Percentiles rank a stretch among this genome's conserved stretches.
These are phyloP conservation scores for Trimorus sp. DNA, from an alignment of 2,888 invertebrate species.

Conservation along the genomic window DNA sequence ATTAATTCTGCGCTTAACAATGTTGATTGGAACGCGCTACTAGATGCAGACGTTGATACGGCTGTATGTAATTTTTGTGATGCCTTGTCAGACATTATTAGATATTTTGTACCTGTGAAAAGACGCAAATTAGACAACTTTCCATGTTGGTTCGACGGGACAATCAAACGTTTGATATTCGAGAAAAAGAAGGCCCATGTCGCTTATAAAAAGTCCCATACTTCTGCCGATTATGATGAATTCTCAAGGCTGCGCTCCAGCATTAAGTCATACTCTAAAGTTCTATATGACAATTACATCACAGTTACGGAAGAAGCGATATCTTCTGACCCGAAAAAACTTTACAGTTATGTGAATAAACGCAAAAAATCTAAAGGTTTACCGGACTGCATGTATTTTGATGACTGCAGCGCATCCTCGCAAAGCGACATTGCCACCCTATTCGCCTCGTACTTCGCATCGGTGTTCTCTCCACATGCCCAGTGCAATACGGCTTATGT, in stretches of 20 bases:
- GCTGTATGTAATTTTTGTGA: not conserved
- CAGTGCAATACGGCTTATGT: too few relatives aligned
- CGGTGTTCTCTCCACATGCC: not conserved
- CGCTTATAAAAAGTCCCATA: not conserved
- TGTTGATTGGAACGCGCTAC: not conserved
- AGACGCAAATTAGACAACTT: not conserved
- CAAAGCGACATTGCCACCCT: not conserved
- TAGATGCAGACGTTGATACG: not conserved
- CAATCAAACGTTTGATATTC: not conserved
- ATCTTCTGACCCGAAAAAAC: not conserved
- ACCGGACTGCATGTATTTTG: not conserved
- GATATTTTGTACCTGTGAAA: not conserved
- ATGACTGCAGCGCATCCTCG: not conserved
- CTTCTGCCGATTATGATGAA: not conserved
- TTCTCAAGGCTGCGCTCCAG: not conserved
- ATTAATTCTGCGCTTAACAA: not conserved
- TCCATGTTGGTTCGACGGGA: not conserved
- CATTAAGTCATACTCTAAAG: not conserved
- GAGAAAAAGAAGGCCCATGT: slow-evolving; percentile 2
- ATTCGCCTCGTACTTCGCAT: not conserved
- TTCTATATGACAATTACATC: not conserved
- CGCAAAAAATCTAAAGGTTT: not conserved
- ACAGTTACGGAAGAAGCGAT: not conserved
- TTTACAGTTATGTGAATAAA: not conserved
- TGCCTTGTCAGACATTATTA: not conserved